These are phyloP conservation scores for Eunapius fragilis DNA, from an alignment of 37 sponge, comb jelly and placozoan species.

Conservation along the genomic window DNA sequence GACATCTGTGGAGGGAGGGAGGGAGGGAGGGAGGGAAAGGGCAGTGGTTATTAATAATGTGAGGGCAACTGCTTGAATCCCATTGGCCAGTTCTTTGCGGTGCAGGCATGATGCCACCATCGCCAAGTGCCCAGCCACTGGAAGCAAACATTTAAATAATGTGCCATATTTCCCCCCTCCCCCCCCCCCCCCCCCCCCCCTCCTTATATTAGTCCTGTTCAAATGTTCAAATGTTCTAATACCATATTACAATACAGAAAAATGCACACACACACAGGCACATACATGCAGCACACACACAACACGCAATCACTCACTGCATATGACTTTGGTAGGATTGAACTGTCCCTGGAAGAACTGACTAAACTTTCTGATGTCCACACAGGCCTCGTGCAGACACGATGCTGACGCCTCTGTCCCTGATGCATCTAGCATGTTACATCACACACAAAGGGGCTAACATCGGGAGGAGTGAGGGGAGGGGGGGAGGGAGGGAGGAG, in stretches of 20 bases:
- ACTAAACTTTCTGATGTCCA: constrained; percentile 84
- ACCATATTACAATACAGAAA: neutral
- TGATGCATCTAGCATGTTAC: neutral
- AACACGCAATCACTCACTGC: constrained; percentile 61
- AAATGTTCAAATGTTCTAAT: too few relatives aligned
- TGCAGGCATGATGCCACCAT: too few relatives aligned
- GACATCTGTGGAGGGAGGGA: constrained; percentile 62
- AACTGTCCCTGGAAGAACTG: constrained; percentile 80
- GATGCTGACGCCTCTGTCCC: neutral
- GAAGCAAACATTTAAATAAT: too few relatives aligned
- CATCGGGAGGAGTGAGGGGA: neutral
- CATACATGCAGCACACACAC: neutral
- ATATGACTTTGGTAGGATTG: constrained; percentile 80
- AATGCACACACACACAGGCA: neutral
- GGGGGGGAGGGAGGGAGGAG: neutral
- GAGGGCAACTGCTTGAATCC: too few relatives aligned
- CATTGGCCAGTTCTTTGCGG: too few relatives aligned
- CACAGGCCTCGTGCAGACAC: constrained; percentile 58
- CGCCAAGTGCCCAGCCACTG: too few relatives aligned
- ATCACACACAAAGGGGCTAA: neutral
- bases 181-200: too few relatives aligned
- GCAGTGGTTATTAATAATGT: too few relatives aligned
- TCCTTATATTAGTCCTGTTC: too few relatives aligned
- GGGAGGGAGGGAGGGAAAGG: too few relatives aligned
- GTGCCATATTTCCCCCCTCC: too few relatives aligned